phyloP scores from a whole-genome alignment of 2,888 invertebrate genomes.

The Cheilosia scutellata region DNA sequence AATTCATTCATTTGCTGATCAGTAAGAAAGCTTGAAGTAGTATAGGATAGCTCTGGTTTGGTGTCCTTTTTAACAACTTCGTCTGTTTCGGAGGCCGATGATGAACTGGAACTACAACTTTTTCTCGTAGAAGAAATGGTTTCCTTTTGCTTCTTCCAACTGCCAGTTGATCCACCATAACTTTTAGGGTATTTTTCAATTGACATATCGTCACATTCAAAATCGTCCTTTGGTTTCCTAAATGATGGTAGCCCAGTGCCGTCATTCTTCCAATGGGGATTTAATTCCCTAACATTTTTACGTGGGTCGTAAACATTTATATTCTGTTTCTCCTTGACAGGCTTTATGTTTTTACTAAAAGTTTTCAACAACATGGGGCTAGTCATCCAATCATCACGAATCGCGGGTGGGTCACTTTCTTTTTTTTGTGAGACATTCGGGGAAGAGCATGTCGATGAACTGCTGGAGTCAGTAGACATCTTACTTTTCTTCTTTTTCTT shows the following conservation, averaged over 20 bases:
- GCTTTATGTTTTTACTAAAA: slow-evolving; percentile 84
- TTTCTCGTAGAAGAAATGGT: not conserved
- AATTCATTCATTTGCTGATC: slow-evolving; percentile 95
- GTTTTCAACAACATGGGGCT: slow-evolving; percentile 84
- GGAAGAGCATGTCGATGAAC: slow-evolving; percentile 68
- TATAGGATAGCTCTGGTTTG: not conserved
- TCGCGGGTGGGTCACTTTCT: slow-evolving; percentile 67
- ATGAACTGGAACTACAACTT: slow-evolving; percentile 1
- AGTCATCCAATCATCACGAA: slow-evolving; percentile 93
- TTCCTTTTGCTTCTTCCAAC: slow-evolving; percentile 76
- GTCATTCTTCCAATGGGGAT: slow-evolving; percentile 96
- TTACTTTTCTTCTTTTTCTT: slow-evolving; percentile 78
- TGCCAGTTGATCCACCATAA: slow-evolving; percentile 40
- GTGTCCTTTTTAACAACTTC: slow-evolving; percentile 19
- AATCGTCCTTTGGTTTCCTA: slow-evolving; percentile 83
- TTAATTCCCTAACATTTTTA: slow-evolving; percentile 91
- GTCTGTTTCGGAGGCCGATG: slow-evolving; percentile 58
- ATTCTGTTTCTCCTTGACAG: slow-evolving; percentile 85
- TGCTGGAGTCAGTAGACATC: slow-evolving; percentile 76
- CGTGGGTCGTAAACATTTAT: slow-evolving; percentile 89
- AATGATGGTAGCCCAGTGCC: slow-evolving; percentile 91
- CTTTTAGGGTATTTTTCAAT: not conserved
- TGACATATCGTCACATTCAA: slow-evolving; percentile 51
- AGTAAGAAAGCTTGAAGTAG: slow-evolving; percentile 85
- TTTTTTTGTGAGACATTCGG: slow-evolving; percentile 72